These are phyloP conservation scores for Scaptomyza reducta DNA, from an alignment of 2,888 invertebrate species.

Conservation along the genomic window DNA sequence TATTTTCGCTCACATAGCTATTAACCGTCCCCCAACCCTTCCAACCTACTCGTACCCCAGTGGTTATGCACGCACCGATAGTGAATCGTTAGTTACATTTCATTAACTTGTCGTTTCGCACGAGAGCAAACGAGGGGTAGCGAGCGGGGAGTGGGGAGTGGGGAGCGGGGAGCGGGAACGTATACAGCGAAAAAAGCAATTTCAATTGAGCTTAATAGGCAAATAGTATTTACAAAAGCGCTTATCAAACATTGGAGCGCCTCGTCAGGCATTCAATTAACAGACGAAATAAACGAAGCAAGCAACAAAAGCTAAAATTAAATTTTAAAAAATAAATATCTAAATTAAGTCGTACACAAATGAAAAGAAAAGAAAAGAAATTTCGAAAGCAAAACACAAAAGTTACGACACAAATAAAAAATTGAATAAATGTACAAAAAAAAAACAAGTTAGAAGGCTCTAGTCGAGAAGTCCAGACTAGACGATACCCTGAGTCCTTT, in stretches of 20 bases:
- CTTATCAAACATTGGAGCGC: conserved; percentile 43
- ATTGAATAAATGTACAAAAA: conserved; percentile 21
- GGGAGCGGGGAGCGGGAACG: background rate
- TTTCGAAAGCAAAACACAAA: conserved; percentile 39
- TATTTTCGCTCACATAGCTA: background rate
- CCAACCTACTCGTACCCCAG: too few species aligned
- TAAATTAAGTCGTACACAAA: conserved; percentile 17
- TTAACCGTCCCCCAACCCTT: too few species aligned
- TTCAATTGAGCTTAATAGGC: conserved; percentile 66
- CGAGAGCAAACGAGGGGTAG: background rate
- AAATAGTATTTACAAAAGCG: conserved; percentile 66
- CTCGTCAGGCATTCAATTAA: conserved; percentile 54
- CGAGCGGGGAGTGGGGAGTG: background rate
- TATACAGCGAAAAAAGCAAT: conserved; percentile 40
- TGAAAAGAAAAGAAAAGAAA: conserved; percentile 31
- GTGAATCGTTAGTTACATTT: conserved; percentile 36
- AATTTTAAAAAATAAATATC: conserved; percentile 14
- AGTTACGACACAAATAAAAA: conserved; percentile 40
- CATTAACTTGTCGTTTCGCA: conserved; percentile 41
- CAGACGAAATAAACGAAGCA: conserved; percentile 17
- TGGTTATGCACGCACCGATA: background rate
- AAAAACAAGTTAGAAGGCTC: too few species aligned
- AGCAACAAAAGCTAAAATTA: background rate
- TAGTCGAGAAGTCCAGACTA: too few species aligned
- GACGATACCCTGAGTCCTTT: too few species aligned